phyloP scores from a whole-genome alignment of 1,140 invertebrate genomes.

The Aphaenogaster ashmeadi region DNA sequence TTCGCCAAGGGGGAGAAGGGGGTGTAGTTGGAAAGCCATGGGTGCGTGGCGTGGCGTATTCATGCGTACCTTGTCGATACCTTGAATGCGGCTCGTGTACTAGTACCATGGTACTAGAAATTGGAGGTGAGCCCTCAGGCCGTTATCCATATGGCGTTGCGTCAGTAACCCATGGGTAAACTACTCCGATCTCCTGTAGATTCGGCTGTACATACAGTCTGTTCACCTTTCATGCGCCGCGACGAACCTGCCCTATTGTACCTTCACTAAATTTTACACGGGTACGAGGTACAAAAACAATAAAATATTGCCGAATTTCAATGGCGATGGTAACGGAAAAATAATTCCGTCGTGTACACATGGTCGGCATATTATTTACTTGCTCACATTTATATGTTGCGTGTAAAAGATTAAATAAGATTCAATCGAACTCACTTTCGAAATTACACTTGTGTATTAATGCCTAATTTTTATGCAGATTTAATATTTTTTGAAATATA shows the following conservation, averaged over 20 bases:
- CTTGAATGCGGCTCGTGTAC: constrained; percentile 83
- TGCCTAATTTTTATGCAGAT: background rate
- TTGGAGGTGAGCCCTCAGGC: constrained; percentile 82
- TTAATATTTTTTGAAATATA: background rate
- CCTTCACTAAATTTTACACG: background rate
- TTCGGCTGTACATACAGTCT: constrained; percentile 50
- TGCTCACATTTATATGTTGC: background rate
- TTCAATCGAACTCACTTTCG: background rate
- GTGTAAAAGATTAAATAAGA: background rate
- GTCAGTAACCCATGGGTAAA: constrained; percentile 82
- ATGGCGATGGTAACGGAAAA: background rate
- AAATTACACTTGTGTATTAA: background rate
- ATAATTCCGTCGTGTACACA: background rate
- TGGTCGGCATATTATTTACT: background rate
- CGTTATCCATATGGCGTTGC: constrained; percentile 86
- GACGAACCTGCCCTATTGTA: background rate
- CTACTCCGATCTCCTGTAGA: constrained; percentile 52
- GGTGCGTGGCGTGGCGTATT: constrained; percentile 59
- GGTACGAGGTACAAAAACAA: background rate
- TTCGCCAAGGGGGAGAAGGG: constrained; percentile 44
- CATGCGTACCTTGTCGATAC: constrained; percentile 77
- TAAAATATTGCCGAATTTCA: background rate
- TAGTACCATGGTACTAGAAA: constrained; percentile 49
- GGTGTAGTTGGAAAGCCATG: background rate
- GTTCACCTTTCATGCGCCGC: constrained; percentile 59